Base-by-base conservation (phyloP, 2,113 vertebrate genomes). In the Sitta europaea region DNA sequence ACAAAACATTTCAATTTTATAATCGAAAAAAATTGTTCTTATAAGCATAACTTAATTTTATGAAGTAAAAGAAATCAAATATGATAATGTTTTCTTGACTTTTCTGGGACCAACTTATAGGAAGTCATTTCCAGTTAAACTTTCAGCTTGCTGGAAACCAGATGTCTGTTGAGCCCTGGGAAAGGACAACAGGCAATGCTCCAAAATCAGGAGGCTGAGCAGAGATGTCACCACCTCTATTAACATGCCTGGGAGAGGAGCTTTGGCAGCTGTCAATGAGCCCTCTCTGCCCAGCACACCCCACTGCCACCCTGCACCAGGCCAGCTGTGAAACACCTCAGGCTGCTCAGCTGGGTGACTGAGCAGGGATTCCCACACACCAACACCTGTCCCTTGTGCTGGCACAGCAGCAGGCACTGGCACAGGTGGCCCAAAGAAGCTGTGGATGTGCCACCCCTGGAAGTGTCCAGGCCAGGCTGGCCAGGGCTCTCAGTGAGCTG, bases 301-400 rank as follows among this genome's bases (percentile, higher is more conserved):
- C 75, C 61, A 7, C 1, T 35, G 27, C 27, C 17, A 4, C 14
- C 24, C 40, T 40, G 43, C 42, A 43, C 42, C 42, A 17, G 27
- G 28, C 13, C 55, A 61, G 14, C 14, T 35, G 12, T 17, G 43
- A 67, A 14, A 29, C 14, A 45, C 8, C 21, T 8, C n/a, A 2
- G 25, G 9, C 6, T 50, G 6, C 53, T 36, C 3, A 13, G 10
- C 16, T 47, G 71, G 5, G 27, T 1, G 4, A 9, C 21, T 75
- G 11, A n/a, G 7, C 8, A 0, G 2, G 13, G n/a, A 28, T 61
- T 57, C 50, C 50, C 20, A 18, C 22, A 4, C 1, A 0, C 9
- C 66, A 59, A 6, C 61, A 19, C 6, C 38, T 10, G 5, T 4
- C n/a, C 63, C 14, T 0, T 0, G 2, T 2, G 11, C 48, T 33